Percentiles rank a stretch among this genome's conserved stretches.
Evolutionary conservation across 2,113 vertebrate genomes (phyloP).

Genomic region (Cyanocitta stelleri): DNA sequence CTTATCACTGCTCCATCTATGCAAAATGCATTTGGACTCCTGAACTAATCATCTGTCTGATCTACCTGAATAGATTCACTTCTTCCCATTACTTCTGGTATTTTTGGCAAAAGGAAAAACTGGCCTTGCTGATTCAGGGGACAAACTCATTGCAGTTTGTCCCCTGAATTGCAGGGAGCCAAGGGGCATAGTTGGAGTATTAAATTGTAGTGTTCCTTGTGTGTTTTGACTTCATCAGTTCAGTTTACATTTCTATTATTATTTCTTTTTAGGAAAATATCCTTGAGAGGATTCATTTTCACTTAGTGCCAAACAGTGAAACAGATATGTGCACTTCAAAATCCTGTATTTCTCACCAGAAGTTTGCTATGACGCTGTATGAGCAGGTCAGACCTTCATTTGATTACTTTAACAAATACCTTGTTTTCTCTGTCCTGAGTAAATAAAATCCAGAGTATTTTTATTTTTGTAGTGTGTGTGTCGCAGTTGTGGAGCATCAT

Average conservation of each 20-base stretch:
- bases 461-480: constrained; percentile 84
- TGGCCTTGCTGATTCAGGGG: neutral
- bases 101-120: neutral
- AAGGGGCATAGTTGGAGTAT: neutral
- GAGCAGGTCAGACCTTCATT: constrained; percentile 84
- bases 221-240: neutral
- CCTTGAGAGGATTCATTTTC: constrained; percentile 90
- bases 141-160: neutral
- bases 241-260: neutral
- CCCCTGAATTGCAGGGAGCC: too few relatives aligned
- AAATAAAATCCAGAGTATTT: neutral
- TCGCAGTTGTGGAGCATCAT: constrained; percentile 93
- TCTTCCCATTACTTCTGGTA: neutral
- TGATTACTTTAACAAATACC: neutral
- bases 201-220: neutral
- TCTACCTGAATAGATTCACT: neutral
- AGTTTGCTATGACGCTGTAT: constrained; percentile 96
- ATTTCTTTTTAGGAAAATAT: constrained; percentile 86
- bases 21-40: neutral
- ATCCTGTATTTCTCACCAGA: constrained; percentile 96
- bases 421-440: neutral
- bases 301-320: constrained; percentile 88
- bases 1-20: neutral
- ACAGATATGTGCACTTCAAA: constrained; percentile 91
- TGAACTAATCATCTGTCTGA: neutral